Evolutionary conservation across 2,797 vertebrate species (phyloP).

Genomic region (Melanotaenia maccullochi): DNA sequence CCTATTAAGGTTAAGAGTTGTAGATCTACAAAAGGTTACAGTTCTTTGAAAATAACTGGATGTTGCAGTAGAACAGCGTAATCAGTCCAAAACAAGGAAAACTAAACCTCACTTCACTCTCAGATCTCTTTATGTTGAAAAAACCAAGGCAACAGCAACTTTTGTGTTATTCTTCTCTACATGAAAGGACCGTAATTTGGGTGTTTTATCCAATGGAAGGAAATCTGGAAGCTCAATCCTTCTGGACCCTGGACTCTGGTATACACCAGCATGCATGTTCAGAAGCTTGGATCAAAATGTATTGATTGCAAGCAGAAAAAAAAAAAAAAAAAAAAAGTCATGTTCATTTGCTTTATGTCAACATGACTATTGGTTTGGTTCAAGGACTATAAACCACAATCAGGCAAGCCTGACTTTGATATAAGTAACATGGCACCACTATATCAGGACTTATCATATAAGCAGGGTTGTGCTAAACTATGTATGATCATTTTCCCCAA

Average conservation of each 20-base stretch:
- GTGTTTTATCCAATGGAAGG: not conserved
- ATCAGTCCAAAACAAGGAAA: not conserved
- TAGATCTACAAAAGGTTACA: not conserved
- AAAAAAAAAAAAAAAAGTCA: not conserved
- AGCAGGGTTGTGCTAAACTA: not conserved
- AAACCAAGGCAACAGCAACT: not conserved
- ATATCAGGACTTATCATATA: not conserved
- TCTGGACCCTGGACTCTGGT: not conserved
- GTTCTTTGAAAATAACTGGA: not conserved
- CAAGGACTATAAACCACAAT: not conserved
- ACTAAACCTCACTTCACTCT: not conserved
- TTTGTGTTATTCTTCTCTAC: not conserved
- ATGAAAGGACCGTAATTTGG: no score
- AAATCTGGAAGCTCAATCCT: not conserved
- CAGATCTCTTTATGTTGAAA: not conserved
- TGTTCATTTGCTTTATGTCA: not conserved
- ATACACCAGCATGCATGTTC: not conserved
- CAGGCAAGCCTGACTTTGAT: not conserved
- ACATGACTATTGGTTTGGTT: not conserved
- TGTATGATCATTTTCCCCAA: not conserved
- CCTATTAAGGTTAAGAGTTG: not conserved
- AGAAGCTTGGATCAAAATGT: not conserved
- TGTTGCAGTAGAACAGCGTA: not conserved
- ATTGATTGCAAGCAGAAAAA: not conserved
- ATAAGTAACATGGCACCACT: not conserved